These are phyloP conservation scores for Elegia similella DNA, from an alignment of 2,888 invertebrate genomes.

Conservation along the genomic window DNA sequence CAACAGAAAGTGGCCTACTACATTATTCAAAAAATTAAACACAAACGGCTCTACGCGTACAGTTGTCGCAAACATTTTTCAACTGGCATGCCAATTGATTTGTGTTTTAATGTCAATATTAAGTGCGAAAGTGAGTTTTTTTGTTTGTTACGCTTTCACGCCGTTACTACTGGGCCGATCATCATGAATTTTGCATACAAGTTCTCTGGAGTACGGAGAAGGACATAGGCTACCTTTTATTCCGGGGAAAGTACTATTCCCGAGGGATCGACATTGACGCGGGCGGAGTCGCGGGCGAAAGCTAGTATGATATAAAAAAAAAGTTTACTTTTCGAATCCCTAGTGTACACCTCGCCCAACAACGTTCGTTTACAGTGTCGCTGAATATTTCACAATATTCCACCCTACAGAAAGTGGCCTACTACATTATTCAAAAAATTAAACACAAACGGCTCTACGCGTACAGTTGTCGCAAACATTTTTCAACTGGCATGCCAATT, in stretches of 20 bases:
- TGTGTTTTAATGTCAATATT: too few relatives aligned
- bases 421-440: constrained; percentile 55
- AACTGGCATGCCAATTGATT: constrained; percentile 9
- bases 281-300: too few relatives aligned
- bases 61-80: constrained; percentile 22
- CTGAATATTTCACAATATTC: constrained; percentile 53
- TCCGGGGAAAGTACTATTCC: too few relatives aligned
- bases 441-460: constrained; percentile 36
- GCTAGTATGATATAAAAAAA: too few relatives aligned
- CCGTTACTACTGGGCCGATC: too few relatives aligned
- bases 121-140: too few relatives aligned
- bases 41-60: constrained; percentile 30
- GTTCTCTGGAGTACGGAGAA: too few relatives aligned
- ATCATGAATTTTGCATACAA: too few relatives aligned
- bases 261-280: too few relatives aligned
- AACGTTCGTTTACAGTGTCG: constrained; percentile 31
- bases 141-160: too few relatives aligned
- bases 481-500: constrained; percentile 15
- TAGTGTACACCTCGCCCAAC: constrained; percentile 27
- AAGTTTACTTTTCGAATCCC: not conserved
- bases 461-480: constrained; percentile 22
- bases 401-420: constrained; percentile 41
- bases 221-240: too few relatives aligned
- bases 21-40: constrained; percentile 56
- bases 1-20: constrained; percentile 41